Evolutionary conservation across 2,113 vertebrate genomes (phyloP).

Genomic region (Tringa solitaria): DNA sequence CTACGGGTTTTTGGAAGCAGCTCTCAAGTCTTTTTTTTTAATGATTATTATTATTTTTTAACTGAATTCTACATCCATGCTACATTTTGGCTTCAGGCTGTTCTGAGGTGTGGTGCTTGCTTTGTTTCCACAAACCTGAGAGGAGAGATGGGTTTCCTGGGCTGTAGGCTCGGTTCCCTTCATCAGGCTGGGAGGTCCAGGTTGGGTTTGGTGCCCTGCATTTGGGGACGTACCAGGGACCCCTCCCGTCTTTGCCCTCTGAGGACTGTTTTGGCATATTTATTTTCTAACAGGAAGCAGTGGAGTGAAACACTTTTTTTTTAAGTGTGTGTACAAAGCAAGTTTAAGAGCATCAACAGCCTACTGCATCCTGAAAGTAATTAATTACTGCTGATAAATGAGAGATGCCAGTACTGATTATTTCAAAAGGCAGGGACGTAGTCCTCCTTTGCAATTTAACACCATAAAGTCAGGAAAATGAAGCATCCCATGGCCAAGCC

Average conservation of each 20-base stretch:
- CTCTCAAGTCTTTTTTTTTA: background rate
- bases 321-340: background rate
- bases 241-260: background rate
- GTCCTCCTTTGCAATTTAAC: background rate
- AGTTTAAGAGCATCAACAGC: background rate
- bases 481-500: background rate
- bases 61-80: background rate
- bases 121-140: rapidly evolving
- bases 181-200: background rate
- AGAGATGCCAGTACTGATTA: background rate
- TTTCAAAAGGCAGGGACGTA: background rate
- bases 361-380: background rate
- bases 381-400: background rate
- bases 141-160: background rate
- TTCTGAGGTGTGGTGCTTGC: background rate
- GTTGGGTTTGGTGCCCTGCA: background rate
- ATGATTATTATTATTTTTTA: background rate
- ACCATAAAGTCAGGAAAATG: background rate
- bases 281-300: background rate
- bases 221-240: background rate
- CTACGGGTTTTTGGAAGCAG: background rate
- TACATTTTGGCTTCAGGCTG: background rate
- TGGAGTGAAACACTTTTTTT: background rate
- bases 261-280: background rate
- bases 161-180: background rate